A percentile compares a stretch with the other conserved stretches of the same genome.
Evolutionary conservation across 1,140 invertebrate species (phyloP).

Genomic region (Euglossa dilemma): DNA sequence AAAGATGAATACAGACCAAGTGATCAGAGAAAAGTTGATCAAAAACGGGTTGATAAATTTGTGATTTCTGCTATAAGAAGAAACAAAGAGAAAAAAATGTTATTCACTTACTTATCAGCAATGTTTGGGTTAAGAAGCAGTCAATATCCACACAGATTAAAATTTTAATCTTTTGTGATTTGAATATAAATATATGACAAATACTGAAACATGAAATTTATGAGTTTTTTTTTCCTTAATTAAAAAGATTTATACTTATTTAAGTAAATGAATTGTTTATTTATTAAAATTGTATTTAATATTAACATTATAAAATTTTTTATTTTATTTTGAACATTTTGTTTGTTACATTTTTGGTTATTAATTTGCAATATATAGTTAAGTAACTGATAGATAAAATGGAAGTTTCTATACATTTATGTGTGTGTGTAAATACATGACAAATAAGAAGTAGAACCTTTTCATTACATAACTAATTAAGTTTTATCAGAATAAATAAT

Average conservation of each 20-base stretch:
- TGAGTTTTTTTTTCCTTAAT: background rate
- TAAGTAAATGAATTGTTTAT: too few relatives aligned
- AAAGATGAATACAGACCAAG: slow-evolving; percentile 94
- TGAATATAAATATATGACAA: slow-evolving; percentile 44
- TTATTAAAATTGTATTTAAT: too few relatives aligned
- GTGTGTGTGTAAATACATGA: background rate
- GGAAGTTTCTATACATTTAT: too few relatives aligned
- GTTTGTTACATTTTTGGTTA: too few relatives aligned
- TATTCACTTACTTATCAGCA: slow-evolving; percentile 95
- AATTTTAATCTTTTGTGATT: slow-evolving; percentile 88
- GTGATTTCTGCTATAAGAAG: slow-evolving; percentile 92
- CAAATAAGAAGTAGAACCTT: background rate
- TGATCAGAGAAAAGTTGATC: slow-evolving; percentile 95
- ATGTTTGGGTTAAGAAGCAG: slow-evolving; percentile 96
- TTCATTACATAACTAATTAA: background rate
- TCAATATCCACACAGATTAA: slow-evolving; percentile 97
- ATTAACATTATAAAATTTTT: background rate
- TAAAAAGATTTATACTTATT: background rate
- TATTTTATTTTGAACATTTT: background rate
- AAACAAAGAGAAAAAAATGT: slow-evolving; percentile 91
- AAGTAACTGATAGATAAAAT: too few relatives aligned
- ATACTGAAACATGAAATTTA: slow-evolving; percentile 34
- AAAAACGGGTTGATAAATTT: slow-evolving; percentile 92
- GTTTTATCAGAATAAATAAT: background rate
- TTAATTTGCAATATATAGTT: too few relatives aligned